These are phyloP conservation scores for Trichechus manatus DNA, from an alignment of 2,113 vertebrate species.

Conservation along the genomic window DNA sequence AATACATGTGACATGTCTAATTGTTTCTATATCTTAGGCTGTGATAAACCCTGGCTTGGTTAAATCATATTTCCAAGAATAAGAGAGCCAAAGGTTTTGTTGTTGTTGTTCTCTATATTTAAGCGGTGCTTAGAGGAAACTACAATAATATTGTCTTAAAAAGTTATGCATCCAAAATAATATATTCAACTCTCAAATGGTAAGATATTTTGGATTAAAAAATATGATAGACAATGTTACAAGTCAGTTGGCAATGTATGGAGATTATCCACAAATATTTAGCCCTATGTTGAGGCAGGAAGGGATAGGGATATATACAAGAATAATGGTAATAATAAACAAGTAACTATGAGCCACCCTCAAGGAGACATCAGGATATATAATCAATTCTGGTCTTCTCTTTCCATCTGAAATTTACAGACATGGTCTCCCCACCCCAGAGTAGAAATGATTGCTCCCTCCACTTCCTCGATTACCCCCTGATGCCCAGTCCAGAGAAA, in stretches of 20 bases:
- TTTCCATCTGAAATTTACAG: constrained; percentile 45
- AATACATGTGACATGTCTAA: constrained; percentile 64
- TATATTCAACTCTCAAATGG: background rate
- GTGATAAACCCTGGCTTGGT: constrained; percentile 52
- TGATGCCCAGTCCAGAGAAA: background rate
- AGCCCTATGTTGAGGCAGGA: background rate
- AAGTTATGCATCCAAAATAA: constrained; percentile 45
- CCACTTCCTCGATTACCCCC: background rate
- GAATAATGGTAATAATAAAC: background rate
- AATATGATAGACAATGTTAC: constrained; percentile 11
- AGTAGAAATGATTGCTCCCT: background rate
- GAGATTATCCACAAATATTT: background rate
- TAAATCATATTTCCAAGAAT: constrained; percentile 69
- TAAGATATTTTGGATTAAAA: constrained; percentile 40
- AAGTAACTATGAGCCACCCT: background rate
- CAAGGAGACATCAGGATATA: background rate
- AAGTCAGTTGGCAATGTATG: background rate
- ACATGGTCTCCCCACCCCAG: background rate
- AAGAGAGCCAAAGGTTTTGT: constrained; percentile 39
- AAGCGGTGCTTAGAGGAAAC: constrained; percentile 56
- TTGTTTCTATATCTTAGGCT: constrained; percentile 60
- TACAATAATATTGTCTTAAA: constrained; percentile 54
- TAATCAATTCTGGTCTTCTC: background rate
- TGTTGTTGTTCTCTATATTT: constrained; percentile 69
- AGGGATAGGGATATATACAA: background rate